Evolutionary conservation across 2,113 vertebrate genomes (phyloP).

Genomic region (Gila orcuttii): DNA sequence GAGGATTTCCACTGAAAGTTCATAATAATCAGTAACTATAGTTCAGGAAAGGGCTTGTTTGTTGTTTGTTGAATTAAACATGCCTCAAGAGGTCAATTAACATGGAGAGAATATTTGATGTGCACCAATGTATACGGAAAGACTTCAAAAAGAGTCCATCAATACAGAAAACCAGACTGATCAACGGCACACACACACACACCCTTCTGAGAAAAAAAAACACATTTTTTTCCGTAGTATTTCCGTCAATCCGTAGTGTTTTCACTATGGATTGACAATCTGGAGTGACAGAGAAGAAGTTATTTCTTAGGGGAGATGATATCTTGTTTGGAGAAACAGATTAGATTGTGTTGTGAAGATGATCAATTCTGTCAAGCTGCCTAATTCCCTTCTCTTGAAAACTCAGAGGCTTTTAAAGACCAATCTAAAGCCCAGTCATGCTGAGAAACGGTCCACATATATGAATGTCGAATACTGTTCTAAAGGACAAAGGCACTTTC

Average conservation of each 20-base stretch:
- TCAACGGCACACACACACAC: neutral
- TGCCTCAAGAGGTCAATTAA: slow-evolving; percentile 25
- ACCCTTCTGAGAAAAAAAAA: neutral
- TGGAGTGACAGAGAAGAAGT: slow-evolving; percentile 25
- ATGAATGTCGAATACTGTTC: neutral
- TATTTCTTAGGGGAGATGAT: slow-evolving; percentile 17
- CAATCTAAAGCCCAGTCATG: neutral
- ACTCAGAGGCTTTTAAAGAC: neutral
- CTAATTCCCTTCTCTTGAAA: neutral
- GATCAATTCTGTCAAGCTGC: slow-evolving; percentile 45
- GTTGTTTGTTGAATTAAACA: slow-evolving; percentile 20
- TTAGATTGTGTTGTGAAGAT: slow-evolving; percentile 46
- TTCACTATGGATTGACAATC: slow-evolving; percentile 3
- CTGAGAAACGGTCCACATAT: neutral
- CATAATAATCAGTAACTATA: neutral
- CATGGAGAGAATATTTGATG: neutral
- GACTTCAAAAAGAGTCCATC: slow-evolving; percentile 5
- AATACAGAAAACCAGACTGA: neutral
- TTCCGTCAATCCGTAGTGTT: too few relatives aligned
- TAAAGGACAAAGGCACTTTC: neutral
- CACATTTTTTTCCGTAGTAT: too few relatives aligned
- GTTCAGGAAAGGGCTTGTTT: neutral
- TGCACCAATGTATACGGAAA: neutral
- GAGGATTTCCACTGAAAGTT: neutral
- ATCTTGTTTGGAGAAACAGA: slow-evolving; percentile 51